Conservation (phyloP, 2,888 invertebrate species). For the Acanthoscelides obtectus region DNA sequence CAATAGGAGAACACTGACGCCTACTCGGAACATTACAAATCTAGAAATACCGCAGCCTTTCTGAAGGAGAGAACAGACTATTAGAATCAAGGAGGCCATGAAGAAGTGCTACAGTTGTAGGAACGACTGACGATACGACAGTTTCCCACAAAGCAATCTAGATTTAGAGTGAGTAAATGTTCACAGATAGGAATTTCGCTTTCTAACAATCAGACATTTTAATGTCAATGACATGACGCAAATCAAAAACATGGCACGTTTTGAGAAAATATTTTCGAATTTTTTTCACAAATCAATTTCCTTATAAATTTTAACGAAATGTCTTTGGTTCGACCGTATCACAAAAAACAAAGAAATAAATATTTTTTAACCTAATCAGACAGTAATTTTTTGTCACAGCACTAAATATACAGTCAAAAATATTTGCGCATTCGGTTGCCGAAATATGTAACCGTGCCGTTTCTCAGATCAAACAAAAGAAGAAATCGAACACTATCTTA, state of each 20-base stretch:
- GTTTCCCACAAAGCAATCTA: background rate
- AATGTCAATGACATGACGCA: constrained; percentile 26
- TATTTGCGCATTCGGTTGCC: constrained; percentile 35
- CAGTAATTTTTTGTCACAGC: constrained; percentile 45
- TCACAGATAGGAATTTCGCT: constrained; percentile 8
- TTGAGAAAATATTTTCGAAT: constrained; percentile 36
- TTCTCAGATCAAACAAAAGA: constrained; percentile 32
- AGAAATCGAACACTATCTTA: constrained; percentile 17
- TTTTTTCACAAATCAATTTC: constrained; percentile 21
- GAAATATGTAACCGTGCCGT: constrained; percentile 40
- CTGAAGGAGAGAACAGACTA: too few species aligned
- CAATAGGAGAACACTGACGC: too few species aligned
- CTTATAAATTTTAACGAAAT: constrained; percentile 24
- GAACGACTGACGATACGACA: too few species aligned
- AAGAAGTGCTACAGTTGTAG: too few species aligned
- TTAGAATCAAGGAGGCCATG: too few species aligned
- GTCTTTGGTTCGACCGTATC: constrained; percentile 49
- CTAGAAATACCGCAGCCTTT: too few species aligned
- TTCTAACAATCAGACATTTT: constrained; percentile 28
- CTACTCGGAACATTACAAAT: too few species aligned
- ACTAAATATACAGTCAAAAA: constrained; percentile 47
- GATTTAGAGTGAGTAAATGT: constrained; percentile 1
- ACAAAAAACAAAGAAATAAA: constrained; percentile 43
- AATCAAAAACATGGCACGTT: constrained; percentile 38
- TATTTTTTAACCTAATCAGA: constrained; percentile 45